A percentile compares a stretch with the other conserved stretches of the same genome.
phyloP scores from a whole-genome alignment of 1,140 invertebrate species.

The Glomeris maerens region DNA sequence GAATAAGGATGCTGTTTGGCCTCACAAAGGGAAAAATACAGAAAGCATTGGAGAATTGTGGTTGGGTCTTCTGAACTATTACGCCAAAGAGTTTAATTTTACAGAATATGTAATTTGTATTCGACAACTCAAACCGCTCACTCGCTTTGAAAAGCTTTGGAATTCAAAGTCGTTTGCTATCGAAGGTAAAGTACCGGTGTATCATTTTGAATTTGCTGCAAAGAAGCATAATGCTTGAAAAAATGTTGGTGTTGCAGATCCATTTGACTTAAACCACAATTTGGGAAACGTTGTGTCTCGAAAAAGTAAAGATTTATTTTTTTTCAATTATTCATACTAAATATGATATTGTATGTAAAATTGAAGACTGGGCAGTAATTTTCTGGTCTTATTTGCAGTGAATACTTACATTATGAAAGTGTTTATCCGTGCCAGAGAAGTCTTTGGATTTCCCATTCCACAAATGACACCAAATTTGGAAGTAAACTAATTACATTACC shows the following conservation, averaged over 20 bases:
- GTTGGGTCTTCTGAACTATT: slow-evolving; percentile 40
- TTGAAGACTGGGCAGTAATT: neutral
- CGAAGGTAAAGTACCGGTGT: slow-evolving; percentile 31
- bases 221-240: slow-evolving; percentile 4
- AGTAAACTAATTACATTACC: neutral
- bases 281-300: slow-evolving; percentile 40
- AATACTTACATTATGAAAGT: slow-evolving; percentile 39
- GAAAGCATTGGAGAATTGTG: slow-evolving; percentile 38
- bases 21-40: slow-evolving; percentile 33
- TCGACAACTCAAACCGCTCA: slow-evolving; percentile 33
- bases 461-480: neutral
- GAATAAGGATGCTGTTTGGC: slow-evolving; percentile 36
- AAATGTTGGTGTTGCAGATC: slow-evolving; percentile 32
- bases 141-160: slow-evolving; percentile 44
- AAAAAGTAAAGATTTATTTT: slow-evolving; percentile 36
- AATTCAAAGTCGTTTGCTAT: slow-evolving; percentile 40
- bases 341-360: neutral
- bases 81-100: slow-evolving; percentile 42
- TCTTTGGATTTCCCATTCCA: slow-evolving; percentile 29
- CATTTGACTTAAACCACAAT: slow-evolving; percentile 45
- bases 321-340: neutral
- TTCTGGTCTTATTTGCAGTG: slow-evolving; percentile 33
- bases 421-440: slow-evolving; percentile 34
- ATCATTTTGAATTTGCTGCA: neutral
- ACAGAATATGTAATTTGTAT: slow-evolving; percentile 40